A percentile compares a stretch with the other conserved stretches of the same genome.
Conservation (phyloP, 2,113 vertebrate genomes). For the Brachionichthys hirsutus region DNA sequence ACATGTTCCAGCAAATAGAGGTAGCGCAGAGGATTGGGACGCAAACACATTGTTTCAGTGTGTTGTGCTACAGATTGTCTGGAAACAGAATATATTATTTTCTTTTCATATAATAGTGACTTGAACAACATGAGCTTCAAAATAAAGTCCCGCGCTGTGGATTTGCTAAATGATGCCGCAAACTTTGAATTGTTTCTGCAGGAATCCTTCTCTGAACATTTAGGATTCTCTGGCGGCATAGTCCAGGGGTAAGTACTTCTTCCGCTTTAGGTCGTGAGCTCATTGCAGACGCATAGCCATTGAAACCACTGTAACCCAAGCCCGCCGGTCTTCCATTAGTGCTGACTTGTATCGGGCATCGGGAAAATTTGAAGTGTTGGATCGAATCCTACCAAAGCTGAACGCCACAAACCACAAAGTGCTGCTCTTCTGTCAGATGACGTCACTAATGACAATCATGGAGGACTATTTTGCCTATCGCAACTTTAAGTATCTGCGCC, state of each 20-base stretch:
- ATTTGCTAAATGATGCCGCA: neutral
- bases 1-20: slow-evolving; percentile 99
- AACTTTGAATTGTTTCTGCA: slow-evolving; percentile 50
- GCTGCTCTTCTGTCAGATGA: slow-evolving; percentile 99
- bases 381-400: slow-evolving; percentile 94
- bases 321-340: slow-evolving; percentile 32
- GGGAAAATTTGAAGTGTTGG: slow-evolving; percentile 94
- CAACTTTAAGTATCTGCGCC: slow-evolving; percentile 93
- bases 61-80: too few relatives aligned
- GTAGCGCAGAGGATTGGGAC: slow-evolving; percentile 58
- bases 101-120: neutral
- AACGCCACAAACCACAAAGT: slow-evolving; percentile 93
- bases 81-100: too few relatives aligned
- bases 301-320: neutral
- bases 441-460: slow-evolving; percentile 98
- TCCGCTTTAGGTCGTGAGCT: neutral
- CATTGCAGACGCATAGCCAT: neutral
- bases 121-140: neutral
- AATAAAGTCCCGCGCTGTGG: neutral
- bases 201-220: slow-evolving; percentile 97
- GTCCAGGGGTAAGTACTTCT: slow-evolving; percentile 87
- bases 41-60: neutral
- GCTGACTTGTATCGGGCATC: slow-evolving; percentile 92
- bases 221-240: slow-evolving; percentile 93
- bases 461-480: slow-evolving; percentile 97